Base-by-base conservation (phyloP, 2,113 vertebrate species). In the Plecturocebus donacophilus region DNA sequence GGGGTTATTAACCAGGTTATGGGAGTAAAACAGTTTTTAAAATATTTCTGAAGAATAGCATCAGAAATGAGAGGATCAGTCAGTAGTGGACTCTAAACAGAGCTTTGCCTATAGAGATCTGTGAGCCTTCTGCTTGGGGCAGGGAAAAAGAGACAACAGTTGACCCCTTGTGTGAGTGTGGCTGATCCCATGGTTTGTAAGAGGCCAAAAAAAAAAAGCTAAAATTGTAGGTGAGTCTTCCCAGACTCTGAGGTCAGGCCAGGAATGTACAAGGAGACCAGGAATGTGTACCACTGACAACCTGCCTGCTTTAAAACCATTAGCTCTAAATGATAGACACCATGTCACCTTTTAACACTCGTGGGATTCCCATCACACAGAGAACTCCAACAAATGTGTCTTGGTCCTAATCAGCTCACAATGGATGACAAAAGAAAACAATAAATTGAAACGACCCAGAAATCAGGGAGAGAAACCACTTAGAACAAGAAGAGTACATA, bases 1-100 rank as follows among this genome's bases (percentile, higher is more conserved):
- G 52, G 45, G 38, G 7, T 94, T 23, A 94, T 58, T 95, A 94
- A 94, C 35, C 93, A 75, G 13, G 19, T 54, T 87, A 20, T 84
- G 27, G 88, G 8, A 4, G 8, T 88, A 91, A 16, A 84, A 81
- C 32, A 32, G 6, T 19, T 87, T 32, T 92, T 47, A 80, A 73
- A 94, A 68, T 30, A 68, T 14, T 79, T 88, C 35, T n/a, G 38
- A n/a, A 32, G 17, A 89, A 90, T 42, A 66, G 27, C 32, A 80
- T 71, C 52, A 89, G 52, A 80, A 85, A 88, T 88, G 17, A 91
- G 30, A 91, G 38, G 38, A 64, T 77, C 30, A 94, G 52, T 8
- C 23, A 58, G 56, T 7, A 30, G 5, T 45, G 19, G 45, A 42
- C 27, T 13, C 23, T 58, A 21, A 21, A 61, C 30, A 89, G 27